Percentiles rank a stretch among this genome's conserved stretches.
Evolutionary conservation across 2,797 vertebrate species (phyloP).

Genomic region (Paguma larvata): DNA sequence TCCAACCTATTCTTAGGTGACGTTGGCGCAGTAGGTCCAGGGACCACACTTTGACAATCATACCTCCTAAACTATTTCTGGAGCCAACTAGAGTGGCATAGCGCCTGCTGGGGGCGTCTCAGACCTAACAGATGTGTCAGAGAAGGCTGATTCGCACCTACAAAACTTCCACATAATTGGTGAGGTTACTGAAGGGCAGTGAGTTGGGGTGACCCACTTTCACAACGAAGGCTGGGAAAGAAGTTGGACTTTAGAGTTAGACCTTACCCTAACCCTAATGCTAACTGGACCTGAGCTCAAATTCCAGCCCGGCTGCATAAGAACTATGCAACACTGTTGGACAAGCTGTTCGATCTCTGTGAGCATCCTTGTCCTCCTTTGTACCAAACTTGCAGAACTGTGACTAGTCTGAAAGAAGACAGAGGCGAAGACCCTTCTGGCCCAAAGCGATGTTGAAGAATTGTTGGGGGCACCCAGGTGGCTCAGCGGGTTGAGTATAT

Average conservation of each 20-base stretch:
- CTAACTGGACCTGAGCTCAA: background rate
- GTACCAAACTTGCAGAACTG: background rate
- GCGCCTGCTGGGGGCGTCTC: background rate
- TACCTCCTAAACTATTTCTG: background rate
- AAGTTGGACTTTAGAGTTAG: background rate
- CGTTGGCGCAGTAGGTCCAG: background rate
- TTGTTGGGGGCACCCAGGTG: too few species aligned
- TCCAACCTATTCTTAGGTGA: background rate
- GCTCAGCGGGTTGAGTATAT: too few species aligned
- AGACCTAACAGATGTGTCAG: background rate
- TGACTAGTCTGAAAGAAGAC: background rate
- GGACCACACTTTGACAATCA: background rate
- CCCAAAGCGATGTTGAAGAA: background rate
- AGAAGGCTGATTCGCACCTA: background rate
- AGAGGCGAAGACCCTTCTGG: background rate
- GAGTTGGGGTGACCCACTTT: background rate
- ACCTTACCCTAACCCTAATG: background rate
- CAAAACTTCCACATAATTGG: background rate
- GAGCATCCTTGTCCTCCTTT: background rate
- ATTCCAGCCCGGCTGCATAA: background rate
- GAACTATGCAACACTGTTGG: background rate
- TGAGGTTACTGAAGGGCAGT: background rate
- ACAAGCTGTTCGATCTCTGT: background rate
- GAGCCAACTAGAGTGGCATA: background rate
- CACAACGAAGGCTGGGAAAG: background rate